A percentile compares a stretch with the other conserved stretches of the same genome.
These are phyloP conservation scores for Sebastes cheni DNA, from an alignment of 2,797 vertebrate species.

Conservation along the genomic window DNA sequence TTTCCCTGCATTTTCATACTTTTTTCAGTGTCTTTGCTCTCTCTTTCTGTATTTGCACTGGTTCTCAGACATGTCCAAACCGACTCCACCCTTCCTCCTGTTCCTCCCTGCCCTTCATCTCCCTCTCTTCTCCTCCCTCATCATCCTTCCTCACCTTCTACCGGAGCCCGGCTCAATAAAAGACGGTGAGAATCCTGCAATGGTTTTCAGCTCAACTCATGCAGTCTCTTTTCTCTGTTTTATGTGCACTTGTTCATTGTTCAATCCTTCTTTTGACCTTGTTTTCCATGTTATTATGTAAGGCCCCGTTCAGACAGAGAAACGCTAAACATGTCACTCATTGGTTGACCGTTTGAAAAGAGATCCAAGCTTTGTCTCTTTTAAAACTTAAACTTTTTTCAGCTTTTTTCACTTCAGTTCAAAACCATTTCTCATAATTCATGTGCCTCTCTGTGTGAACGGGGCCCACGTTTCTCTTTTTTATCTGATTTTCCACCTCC, in stretches of 20 bases:
- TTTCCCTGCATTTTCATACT: background rate
- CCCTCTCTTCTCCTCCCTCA: conserved; percentile 54
- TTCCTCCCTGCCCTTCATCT: conserved; percentile 58
- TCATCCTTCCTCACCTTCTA: conserved; percentile 65
- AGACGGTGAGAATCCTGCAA: conserved; percentile 67
- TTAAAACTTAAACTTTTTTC: background rate
- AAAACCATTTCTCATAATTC: background rate
- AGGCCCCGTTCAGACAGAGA: conserved; percentile 23
- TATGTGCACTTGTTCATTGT: background rate
- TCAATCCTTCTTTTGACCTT: conserved; percentile 8
- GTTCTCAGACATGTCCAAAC: conserved; percentile 60
- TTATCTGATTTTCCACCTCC: conserved; percentile 29
- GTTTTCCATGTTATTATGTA: background rate
- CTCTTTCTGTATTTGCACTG: conserved; percentile 14
- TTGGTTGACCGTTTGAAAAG: background rate
- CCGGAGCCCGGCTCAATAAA: conserved; percentile 65
- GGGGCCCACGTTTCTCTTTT: conserved; percentile 25
- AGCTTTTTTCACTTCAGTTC: background rate
- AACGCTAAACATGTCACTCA: background rate
- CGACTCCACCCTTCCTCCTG: conserved; percentile 58
- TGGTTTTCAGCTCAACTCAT: background rate
- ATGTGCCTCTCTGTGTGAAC: conserved; percentile 24
- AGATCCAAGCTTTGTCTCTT: background rate
- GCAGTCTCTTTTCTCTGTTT: background rate
- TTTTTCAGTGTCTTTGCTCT: conserved; percentile 12